phyloP scores from a whole-genome alignment of 2,888 invertebrate species.

The Campoletis raptor region DNA sequence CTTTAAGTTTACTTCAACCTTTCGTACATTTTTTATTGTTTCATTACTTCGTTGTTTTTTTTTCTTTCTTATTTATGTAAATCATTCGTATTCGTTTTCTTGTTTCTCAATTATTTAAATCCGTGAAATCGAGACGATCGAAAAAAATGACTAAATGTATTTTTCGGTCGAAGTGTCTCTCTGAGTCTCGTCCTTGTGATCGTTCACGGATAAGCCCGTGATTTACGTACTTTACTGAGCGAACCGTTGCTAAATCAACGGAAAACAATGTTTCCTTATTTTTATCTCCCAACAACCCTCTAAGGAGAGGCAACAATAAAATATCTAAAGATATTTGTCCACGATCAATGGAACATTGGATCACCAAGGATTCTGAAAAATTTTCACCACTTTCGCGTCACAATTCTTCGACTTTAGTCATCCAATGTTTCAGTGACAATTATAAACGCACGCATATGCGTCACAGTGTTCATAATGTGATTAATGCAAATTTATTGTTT shows the following conservation, averaged over 20 bases:
- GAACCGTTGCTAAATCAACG: background rate
- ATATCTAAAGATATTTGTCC: background rate
- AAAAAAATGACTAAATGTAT: background rate
- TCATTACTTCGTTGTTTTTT: background rate
- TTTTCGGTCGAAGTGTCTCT: constrained; percentile 6
- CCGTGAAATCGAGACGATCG: constrained; percentile 7
- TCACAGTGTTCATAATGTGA: constrained; percentile 19
- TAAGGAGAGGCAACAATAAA: background rate
- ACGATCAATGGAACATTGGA: background rate
- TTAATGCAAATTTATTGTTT: constrained; percentile 13
- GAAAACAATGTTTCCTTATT: background rate
- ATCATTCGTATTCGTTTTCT: background rate
- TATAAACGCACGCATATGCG: background rate
- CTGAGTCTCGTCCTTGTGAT: constrained; percentile 1
- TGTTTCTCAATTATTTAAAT: background rate
- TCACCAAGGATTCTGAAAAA: background rate
- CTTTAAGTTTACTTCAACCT: background rate
- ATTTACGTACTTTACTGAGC: constrained; percentile 8
- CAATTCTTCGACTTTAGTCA: background rate
- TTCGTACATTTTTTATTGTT: constrained; percentile 27
- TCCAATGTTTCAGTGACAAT: background rate
- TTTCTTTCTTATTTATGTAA: background rate
- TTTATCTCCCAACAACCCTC: background rate
- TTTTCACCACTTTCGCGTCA: background rate
- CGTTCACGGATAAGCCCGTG: constrained; percentile 10